Conservation (phyloP, 64 coral and sea anemone species). For the Astreopora myriophthalma region DNA sequence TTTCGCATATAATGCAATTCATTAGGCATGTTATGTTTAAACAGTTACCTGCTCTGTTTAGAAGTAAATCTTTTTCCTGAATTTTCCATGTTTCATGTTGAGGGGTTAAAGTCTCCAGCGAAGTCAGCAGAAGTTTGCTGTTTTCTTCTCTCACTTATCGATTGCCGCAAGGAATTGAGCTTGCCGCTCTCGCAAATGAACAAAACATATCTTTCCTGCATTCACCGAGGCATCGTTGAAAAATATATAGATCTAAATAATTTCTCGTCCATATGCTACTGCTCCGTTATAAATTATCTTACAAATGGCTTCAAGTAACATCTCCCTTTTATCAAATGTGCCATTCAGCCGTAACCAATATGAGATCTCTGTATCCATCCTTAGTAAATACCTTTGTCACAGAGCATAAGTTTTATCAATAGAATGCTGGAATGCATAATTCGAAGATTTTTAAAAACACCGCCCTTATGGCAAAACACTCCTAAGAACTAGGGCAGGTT, state of each 20-base stretch:
- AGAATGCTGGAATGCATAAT: too few relatives aligned
- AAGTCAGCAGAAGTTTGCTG: constrained; percentile 19
- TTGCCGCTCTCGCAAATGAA: neutral
- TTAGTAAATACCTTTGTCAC: neutral
- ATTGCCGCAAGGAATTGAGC: constrained; percentile 26
- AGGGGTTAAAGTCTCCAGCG: constrained; percentile 13
- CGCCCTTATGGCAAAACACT: constrained; percentile 2
- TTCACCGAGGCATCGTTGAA: neutral
- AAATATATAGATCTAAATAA: constrained; percentile 19
- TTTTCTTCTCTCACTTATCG: constrained; percentile 19
- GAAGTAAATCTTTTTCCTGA: constrained; percentile 18
- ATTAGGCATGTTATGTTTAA: constrained; percentile 4
- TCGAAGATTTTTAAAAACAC: neutral
- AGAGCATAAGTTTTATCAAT: too few relatives aligned
- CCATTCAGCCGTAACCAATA: constrained; percentile 7
- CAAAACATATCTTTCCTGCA: constrained; percentile 42
- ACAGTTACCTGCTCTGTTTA: constrained; percentile 32
- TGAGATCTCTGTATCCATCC: neutral
- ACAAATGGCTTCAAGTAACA: constrained; percentile 9
- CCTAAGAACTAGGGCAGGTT: neutral
- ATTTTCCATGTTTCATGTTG: constrained; percentile 23
- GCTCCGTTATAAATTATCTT: constrained; percentile 6
- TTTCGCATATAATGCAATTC: constrained; percentile 4
- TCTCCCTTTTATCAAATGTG: constrained; percentile 6
- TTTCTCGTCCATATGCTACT: constrained; percentile 14